These are phyloP conservation scores for Sinocyclocheilus anophthalmus DNA, from an alignment of 2,113 vertebrate species.

Conservation along the genomic window DNA sequence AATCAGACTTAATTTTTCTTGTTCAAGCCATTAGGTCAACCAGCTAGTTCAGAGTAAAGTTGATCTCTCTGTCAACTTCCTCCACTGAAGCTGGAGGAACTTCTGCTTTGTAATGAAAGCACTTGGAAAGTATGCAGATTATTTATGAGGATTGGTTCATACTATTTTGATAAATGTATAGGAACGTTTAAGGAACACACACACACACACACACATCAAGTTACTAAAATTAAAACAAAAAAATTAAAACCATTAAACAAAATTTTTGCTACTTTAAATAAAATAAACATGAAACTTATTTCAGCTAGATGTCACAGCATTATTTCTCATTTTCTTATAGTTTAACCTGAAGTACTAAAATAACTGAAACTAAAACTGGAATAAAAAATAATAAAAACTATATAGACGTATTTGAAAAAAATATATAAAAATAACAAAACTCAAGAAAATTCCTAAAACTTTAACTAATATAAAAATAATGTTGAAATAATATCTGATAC, in stretches of 20 bases:
- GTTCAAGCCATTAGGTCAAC: constrained; percentile 29
- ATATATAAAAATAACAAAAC: too few relatives aligned
- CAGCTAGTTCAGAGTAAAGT: not conserved
- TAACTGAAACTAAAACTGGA: not conserved
- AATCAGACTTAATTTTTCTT: constrained; percentile 47
- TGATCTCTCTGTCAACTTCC: constrained; percentile 13
- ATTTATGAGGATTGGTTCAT: not conserved
- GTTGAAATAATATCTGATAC: too few relatives aligned
- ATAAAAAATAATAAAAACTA: not conserved
- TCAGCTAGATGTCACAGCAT: not conserved
- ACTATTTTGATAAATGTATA: not conserved
- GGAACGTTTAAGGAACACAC: not conserved
- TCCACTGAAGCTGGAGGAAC: not conserved
- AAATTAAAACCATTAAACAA: not conserved
- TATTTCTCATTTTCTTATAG: not conserved
- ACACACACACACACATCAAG: too few relatives aligned
- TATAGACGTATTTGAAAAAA: not conserved
- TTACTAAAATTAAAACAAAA: too few relatives aligned
- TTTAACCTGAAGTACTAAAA: not conserved
- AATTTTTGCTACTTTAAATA: not conserved
- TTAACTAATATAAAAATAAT: too few relatives aligned
- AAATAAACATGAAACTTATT: not conserved
- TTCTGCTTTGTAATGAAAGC: not conserved
- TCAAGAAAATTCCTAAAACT: too few relatives aligned
- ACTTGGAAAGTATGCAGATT: not conserved